Percentiles rank a stretch among this genome's conserved stretches.
Evolutionary conservation across 2,113 vertebrate species (phyloP).

Genomic region (Bufo gargarizans): DNA sequence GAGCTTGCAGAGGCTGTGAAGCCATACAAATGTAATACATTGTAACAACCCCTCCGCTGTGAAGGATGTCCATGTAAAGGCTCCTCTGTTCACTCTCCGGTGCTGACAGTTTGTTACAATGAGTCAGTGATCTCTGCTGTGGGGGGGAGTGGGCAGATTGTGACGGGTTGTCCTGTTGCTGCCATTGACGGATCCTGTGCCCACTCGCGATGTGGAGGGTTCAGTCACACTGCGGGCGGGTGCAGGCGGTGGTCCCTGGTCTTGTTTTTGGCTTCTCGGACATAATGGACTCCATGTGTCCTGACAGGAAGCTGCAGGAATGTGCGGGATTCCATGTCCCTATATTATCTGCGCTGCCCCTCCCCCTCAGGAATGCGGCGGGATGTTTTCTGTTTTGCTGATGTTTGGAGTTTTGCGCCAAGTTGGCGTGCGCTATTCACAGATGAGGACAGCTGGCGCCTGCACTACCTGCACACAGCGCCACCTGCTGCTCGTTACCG

Average conservation of each 20-base stretch:
- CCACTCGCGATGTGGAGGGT: too few species aligned
- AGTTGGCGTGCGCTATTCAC: neutral
- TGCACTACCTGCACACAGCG: neutral
- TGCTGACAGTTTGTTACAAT: neutral
- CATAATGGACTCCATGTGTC: constrained; percentile 52
- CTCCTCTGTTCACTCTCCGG: too few species aligned
- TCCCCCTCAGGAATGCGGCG: neutral
- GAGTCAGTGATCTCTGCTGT: neutral
- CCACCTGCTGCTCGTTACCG: neutral
- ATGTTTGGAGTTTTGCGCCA: neutral
- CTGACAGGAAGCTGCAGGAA: constrained; percentile 31
- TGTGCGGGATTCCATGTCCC: constrained; percentile 30
- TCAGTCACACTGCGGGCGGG: too few species aligned
- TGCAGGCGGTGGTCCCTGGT: neutral
- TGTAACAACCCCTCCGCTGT: too few species aligned
- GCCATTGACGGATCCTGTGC: too few species aligned
- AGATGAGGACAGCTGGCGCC: neutral
- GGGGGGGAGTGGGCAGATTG: too few species aligned
- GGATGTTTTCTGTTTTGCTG: neutral
- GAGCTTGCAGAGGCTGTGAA: too few species aligned
- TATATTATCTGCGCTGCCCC: neutral
- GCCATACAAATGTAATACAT: too few species aligned
- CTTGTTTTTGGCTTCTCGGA: neutral
- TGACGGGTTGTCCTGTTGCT: too few species aligned
- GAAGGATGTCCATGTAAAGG: too few species aligned